Evolutionary conservation across 1,140 invertebrate genomes (phyloP).

Genomic region (Ephestia elutella): DNA sequence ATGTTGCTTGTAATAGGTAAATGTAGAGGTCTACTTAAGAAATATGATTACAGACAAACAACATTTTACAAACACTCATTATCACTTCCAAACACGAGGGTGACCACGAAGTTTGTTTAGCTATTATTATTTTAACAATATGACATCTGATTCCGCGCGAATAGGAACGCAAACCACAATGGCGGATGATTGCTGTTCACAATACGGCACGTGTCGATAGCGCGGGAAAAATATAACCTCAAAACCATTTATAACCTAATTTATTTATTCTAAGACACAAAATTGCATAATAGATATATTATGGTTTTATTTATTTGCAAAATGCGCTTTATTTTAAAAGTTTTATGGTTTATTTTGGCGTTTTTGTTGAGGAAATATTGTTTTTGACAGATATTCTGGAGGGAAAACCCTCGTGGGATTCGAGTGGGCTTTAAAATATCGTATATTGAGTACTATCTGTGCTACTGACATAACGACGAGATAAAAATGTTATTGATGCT

Average conservation of each 20-base stretch:
- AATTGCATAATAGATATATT: not conserved
- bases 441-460: conserved; percentile 3
- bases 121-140: conserved; percentile 5
- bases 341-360: not conserved
- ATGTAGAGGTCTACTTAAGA: no score
- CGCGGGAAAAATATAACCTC: not conserved
- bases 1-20: no score
- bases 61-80: not conserved
- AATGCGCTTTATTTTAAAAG: not conserved
- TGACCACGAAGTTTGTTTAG: not conserved
- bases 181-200: conserved; percentile 22
- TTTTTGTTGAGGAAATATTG: conserved; percentile 16
- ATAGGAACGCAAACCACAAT: conserved; percentile 18
- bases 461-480: not conserved
- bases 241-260: conserved; percentile 12
- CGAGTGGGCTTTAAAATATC: conserved; percentile 15
- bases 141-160: conserved; percentile 4
- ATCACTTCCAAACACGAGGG: not conserved
- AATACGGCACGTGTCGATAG: conserved; percentile 5
- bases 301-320: not conserved
- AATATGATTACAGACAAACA: no score
- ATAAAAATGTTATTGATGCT: conserved; percentile 1
- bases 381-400: conserved; percentile 26
- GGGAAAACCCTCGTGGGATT: conserved; percentile 24
- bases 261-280: not conserved